phyloP scores from a whole-genome alignment of 2,888 invertebrate species.

The Philereme transversata region DNA sequence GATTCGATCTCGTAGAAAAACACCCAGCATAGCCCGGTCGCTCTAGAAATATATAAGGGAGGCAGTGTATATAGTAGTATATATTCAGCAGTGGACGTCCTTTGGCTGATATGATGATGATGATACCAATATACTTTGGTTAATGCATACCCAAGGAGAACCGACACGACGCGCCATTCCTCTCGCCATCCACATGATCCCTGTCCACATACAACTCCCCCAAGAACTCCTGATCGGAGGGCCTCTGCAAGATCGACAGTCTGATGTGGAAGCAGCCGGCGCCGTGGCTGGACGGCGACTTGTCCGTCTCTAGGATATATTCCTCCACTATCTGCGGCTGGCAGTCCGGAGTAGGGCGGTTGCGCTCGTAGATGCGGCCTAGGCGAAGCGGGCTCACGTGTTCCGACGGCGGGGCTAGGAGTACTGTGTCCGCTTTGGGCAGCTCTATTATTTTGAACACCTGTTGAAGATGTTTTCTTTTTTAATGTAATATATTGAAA shows the following conservation, averaged over 20 bases:
- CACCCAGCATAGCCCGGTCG: too few species aligned
- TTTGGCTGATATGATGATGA: too few species aligned
- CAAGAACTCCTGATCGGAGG: slow-evolving; percentile 94
- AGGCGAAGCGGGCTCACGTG: slow-evolving; percentile 63
- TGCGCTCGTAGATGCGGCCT: slow-evolving; percentile 84
- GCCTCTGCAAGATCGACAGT: slow-evolving; percentile 93
- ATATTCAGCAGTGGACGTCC: too few species aligned
- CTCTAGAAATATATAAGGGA: too few species aligned
- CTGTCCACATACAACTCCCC: slow-evolving; percentile 95
- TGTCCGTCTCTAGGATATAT: slow-evolving; percentile 94
- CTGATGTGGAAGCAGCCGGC: slow-evolving; percentile 92
- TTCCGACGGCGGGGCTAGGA: slow-evolving; percentile 82
- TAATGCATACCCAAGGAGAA: slow-evolving; percentile 84
- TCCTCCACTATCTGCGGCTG: slow-evolving; percentile 93
- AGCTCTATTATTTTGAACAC: slow-evolving; percentile 86
- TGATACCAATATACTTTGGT: neutral
- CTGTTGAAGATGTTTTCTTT: slow-evolving; percentile 49
- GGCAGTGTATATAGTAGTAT: too few species aligned
- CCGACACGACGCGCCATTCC: slow-evolving; percentile 92
- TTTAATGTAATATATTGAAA: neutral
- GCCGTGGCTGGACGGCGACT: slow-evolving; percentile 84
- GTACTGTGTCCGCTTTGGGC: slow-evolving; percentile 85
- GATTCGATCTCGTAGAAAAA: too few species aligned
- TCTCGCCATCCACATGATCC: slow-evolving; percentile 90
- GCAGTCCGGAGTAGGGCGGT: slow-evolving; percentile 87